Evolutionary conservation across 2,113 vertebrate species (phyloP), one percentile per base, ranked within the genome.

Genomic region (Serilophus lunatus): DNA sequence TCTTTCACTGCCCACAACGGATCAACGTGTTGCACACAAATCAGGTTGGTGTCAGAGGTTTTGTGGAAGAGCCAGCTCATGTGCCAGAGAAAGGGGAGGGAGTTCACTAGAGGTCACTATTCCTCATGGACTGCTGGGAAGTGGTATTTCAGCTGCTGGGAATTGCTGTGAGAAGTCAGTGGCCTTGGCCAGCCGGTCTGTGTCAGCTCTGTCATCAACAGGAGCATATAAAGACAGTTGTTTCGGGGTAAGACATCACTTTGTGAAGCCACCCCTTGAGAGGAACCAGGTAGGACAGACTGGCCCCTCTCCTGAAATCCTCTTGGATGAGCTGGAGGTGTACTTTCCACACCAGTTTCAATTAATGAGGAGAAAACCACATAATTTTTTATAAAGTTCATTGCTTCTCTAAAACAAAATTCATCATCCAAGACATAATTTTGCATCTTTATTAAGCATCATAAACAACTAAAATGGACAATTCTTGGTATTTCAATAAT

Each of bases 61-160:
- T 92, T 78, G 53, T 1, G 13, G 70, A 75, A 63, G 31, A 22
- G 28, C 12, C 42, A 29, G 0, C 36, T 66, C 31, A 0, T 5
- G 28, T 35, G 25, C 57, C 78, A 44, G 65, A 36, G 54, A 66
- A 66, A 87, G 36, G 36, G 24, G 17, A 78, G 91, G 45, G 56
- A 87, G n/a, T 7, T 63, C 79, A 50, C 0, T 0, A n/a, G n/a
- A 0, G 0, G 42, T 45, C 50, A 61, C 28, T 1, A 0, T 40
- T 53, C 42, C 40, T 36, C 29, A 12, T 5, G 9, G 3, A 17
- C 49, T 86, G 33, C 83, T 80, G 90, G 90, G 80, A 94, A 94
- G 59, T 23, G 80, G 51, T 49, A 18, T 72, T 77, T 8, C 22
- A 29, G 18, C 83, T 93, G 76, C 81, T 76, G 76, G 88, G 82